These are phyloP conservation scores for Diachasmimorpha longicaudata DNA, from an alignment of 1,140 invertebrate species.

Conservation along the genomic window DNA sequence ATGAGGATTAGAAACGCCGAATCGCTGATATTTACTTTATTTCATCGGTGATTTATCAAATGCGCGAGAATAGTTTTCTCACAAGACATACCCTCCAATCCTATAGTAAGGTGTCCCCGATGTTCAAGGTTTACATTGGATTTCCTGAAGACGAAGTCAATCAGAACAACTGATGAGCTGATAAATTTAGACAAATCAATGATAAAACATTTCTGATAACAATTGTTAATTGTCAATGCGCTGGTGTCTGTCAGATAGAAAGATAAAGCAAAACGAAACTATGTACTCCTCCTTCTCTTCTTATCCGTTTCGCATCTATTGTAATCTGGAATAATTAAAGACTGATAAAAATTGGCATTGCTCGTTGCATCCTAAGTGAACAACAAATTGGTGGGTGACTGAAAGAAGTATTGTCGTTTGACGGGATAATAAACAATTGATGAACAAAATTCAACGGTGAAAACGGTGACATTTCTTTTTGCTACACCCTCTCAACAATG, in stretches of 20 bases:
- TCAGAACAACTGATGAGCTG: not conserved
- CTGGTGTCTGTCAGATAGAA: constrained; percentile 24
- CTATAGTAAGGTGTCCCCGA: constrained; percentile 61
- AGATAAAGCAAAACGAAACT: constrained; percentile 33
- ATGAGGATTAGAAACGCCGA: not conserved
- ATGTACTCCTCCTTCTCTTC: constrained; percentile 35
- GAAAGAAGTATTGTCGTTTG: constrained; percentile 33
- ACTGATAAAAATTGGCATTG: constrained; percentile 33
- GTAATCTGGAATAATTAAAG: constrained; percentile 31
- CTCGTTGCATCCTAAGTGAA: constrained; percentile 28
- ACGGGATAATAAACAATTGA: not conserved
- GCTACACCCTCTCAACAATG: constrained; percentile 25
- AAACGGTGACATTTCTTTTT: constrained; percentile 32
- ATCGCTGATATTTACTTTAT: not conserved
- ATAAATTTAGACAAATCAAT: constrained; percentile 3
- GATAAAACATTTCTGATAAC: constrained; percentile 24
- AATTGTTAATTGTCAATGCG: constrained; percentile 36
- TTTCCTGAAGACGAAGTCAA: constrained; percentile 40
- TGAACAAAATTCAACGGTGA: not conserved
- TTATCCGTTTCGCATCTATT: constrained; percentile 29
- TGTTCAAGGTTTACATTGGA: constrained; percentile 62
- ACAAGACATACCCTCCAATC: constrained; percentile 56
- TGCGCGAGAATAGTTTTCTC: constrained; percentile 27
- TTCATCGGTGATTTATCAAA: constrained; percentile 24
- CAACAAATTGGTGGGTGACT: constrained; percentile 28